Percentiles rank a stretch among this genome's conserved stretches.
phyloP scores from a whole-genome alignment of 2,797 vertebrate genomes.

The Crenichthys baileyi region DNA sequence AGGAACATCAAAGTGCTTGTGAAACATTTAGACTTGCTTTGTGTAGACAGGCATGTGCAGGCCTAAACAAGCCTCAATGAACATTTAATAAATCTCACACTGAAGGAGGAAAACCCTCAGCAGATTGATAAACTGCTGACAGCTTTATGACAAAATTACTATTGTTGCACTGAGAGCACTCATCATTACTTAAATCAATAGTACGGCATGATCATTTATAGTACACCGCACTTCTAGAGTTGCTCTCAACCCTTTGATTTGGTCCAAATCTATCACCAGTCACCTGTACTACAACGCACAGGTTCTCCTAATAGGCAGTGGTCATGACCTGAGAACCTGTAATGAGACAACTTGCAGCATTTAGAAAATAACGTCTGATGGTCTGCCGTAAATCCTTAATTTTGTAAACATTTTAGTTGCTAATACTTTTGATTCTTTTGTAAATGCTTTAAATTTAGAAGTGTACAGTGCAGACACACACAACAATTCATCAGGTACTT shows the following conservation, averaged over 20 bases:
- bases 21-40: conserved; percentile 73
- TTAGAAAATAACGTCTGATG: conserved; percentile 14
- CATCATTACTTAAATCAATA: conserved; percentile 87
- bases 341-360: conserved; percentile 51
- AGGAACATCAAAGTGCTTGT: conserved; percentile 74
- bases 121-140: conserved; percentile 91
- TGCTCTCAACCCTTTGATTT: conserved; percentile 74
- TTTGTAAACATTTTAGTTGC: background rate
- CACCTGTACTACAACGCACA: conserved; percentile 48
- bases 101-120: conserved; percentile 84
- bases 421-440: background rate
- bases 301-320: conserved; percentile 59
- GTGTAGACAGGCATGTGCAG: conserved; percentile 81
- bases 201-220: conserved; percentile 81
- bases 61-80: conserved; percentile 81
- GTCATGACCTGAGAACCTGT: conserved; percentile 68
- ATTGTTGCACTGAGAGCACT: conserved; percentile 84
- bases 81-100: conserved; percentile 91
- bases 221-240: conserved; percentile 65
- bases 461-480: background rate
- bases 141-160: conserved; percentile 88
- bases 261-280: conserved; percentile 71
- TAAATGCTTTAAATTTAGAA: background rate
- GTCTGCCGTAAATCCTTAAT: conserved; percentile 9
- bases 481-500: background rate